Base-by-base conservation (phyloP, 1,140 invertebrate genomes). In the Nasonia longicornis region DNA sequence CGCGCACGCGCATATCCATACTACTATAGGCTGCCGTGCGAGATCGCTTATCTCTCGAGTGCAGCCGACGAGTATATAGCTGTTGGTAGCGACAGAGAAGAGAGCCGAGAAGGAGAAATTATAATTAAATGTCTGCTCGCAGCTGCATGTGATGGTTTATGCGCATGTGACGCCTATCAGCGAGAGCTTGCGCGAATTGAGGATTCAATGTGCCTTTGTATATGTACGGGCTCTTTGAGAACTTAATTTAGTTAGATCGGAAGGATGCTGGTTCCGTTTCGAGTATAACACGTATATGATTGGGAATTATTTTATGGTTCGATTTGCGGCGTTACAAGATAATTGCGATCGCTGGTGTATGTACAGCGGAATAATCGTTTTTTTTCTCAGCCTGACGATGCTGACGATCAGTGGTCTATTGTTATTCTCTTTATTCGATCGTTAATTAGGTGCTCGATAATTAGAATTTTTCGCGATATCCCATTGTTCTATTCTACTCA, bases 121-220 rank as follows among this genome's bases (percentile, higher is more conserved):
- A 52, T 80, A 75, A 80, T 80, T 75, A 31, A 64, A 63, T n/a
- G 63, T 77, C 75, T 20, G 63, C 26, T 64, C 12, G 77, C 78
- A 72, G 70, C 70, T 80, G 78, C 22, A 6, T 58, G 52, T n/a
- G 52, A 58, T 58, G 52, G 52, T 58, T 58, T 58, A 58, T 58
- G 52, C 52, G 52, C 52, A 20, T 58, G 20, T 58, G 52, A 58
- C 52, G 52, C 52, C 52, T 58, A 58, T 58, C 52, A 58, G 52
- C 52, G 20, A n/a, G 52, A 58, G 20, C 20, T 58, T 58, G 52
- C 52, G 7, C 52, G 7, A n/a, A 58, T 58, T 20, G 52, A 58
- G 52, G 52, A 58, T 58, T n/a, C 52, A 58, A 58, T 58, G 52
- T 48, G 14, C 45, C 0, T 2, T 3, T 48, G 45, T 48, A 16